Base-by-base conservation (phyloP, 2,113 vertebrate genomes). In the Elephas maximus region DNA sequence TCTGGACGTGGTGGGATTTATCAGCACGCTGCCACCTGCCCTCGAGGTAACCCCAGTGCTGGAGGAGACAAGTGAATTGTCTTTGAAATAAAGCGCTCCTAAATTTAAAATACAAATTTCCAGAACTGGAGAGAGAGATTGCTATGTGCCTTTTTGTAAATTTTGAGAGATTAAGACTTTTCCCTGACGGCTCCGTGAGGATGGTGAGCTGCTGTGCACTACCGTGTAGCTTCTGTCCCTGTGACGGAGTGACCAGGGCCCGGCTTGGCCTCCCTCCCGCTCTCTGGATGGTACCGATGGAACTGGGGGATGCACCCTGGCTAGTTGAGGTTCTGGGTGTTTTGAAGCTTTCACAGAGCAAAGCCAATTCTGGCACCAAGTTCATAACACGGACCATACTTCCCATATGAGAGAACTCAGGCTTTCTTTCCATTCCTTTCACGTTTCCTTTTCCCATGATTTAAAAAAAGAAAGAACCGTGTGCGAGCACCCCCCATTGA, bases 241-340 rank as follows among this genome's bases (percentile, higher is more conserved):
- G 4, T 30, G 78, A 5, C 3, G 60, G 6, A 1, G 10, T 51
- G 82, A 4, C 6, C 37, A 20, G 73, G 6, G 10, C 33, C 9
- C 6, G 37, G 6, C 24, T 10, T 23, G 15, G 4, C 17, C 53
- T 3, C 10, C 0, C 10, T 8, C 5, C 71, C 10, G 2, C 48
- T 5, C 9, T 0, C 77, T 6, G 24, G 24, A 10, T 11, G 0
- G 0, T 1, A 3, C 1, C 2, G 7, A 18, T 44, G n/a, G 60
- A 17, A 20, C 1, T 24, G 21, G 33, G 12, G 7, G 37, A 6
- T 3, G 4, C 1, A 0, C 45, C 2, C 73, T 24, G 45, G 9
- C 17, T 41, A 8, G 20, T 23, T 17, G 37, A 30, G 24, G 21
- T 14, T 44, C 30, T 76, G 28, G 30, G 2, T 45, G 37, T 74